Evolutionary conservation across 2,113 vertebrate species (phyloP), one percentile per base, ranked within the genome.

Genomic region (Taurulus bubalis): DNA sequence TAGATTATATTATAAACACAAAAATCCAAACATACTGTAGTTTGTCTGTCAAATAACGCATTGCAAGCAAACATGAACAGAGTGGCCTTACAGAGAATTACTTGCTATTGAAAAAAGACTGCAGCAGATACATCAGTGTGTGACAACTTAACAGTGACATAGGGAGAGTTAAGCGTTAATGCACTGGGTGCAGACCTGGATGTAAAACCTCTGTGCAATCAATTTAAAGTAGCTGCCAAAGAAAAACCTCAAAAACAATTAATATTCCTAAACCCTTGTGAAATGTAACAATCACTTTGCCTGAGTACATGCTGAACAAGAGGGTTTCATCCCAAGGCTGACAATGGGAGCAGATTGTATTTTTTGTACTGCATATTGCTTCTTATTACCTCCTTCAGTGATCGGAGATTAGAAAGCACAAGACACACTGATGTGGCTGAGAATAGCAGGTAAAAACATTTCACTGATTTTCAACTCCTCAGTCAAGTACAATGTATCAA

Each of bases 371-470:
- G 83, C 77, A 83, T 69, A 90, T 89, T 86, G 81, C 83, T 87
- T 89, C 84, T 84, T 86, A 90, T 91, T 89, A 83, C 75, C 77
- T 77, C 75, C 72, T 77, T 90, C 74, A 86, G 84, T 60, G 49
- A 82, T 79, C 77, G 64, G 67, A 85, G 90, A 92, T 93, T 90
- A 87, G 87, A 92, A 87, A 87, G 86, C 89, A 78, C 71, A 83
- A 80, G 78, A 55, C 79, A 45, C 66, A 11, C 59, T 32, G 79
- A 79, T 34, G 86, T 72, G 82, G 72, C 89, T 90, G 83, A 90
- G 81, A 91, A 85, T 84, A 90, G 90, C 87, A 88, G 89, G 83
- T 88, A 71, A 84, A 86, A 87, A 86, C 85, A 89, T 83, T 68
- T 82, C 88, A 83, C 77, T 30, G 78, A 86, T 87, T 85, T 83